These are phyloP conservation scores for Xerus rutilus DNA, from an alignment of 2,797 vertebrate genomes.

Conservation along the genomic window DNA sequence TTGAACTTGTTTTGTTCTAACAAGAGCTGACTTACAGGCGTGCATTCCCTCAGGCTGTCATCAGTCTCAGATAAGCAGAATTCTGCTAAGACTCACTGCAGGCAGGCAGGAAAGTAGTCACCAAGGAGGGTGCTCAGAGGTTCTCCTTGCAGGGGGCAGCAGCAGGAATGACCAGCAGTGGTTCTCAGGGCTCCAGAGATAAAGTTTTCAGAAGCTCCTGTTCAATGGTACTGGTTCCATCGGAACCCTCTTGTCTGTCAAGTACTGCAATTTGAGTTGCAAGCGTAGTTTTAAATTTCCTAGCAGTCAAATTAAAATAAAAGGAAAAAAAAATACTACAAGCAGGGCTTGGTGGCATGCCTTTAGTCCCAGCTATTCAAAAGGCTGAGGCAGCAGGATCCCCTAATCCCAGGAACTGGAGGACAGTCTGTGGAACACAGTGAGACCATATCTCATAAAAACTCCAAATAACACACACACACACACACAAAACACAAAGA, in stretches of 20 bases:
- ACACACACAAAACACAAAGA: not conserved
- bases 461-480: not conserved
- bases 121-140: not conserved
- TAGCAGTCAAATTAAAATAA: not conserved
- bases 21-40: not conserved
- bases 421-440: too few species aligned
- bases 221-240: fast-evolving
- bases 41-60: not conserved
- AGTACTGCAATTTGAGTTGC: not conserved
- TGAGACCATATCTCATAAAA: not conserved
- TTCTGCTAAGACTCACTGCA: not conserved
- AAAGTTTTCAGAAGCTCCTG: not conserved
- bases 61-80: conserved; percentile 13
- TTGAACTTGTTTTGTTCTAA: not conserved
- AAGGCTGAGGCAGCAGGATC: not conserved
- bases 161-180: fast-evolving
- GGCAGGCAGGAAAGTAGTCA: not conserved
- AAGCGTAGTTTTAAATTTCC: not conserved
- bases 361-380: not conserved
- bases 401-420: not conserved
- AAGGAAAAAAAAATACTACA: not conserved
- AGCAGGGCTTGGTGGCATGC: not conserved
- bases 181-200: not conserved
- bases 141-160: not conserved
- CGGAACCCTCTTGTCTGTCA: not conserved